Evolutionary conservation across 2,113 vertebrate species (phyloP), one percentile per base, ranked within the genome.

Genomic region (Jacana jacana): DNA sequence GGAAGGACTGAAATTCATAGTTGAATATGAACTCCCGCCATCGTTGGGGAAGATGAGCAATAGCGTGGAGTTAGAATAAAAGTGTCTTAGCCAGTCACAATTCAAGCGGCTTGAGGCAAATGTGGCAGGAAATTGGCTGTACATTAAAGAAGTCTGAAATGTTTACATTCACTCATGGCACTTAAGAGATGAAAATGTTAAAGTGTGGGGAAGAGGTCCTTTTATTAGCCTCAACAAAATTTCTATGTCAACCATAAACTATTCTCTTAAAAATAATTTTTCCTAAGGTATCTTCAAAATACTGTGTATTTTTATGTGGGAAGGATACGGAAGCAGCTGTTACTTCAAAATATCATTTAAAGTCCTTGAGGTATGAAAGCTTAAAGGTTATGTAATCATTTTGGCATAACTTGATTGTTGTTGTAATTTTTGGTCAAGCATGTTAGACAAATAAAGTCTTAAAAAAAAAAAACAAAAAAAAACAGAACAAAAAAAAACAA

Each of bases 391-490:
- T 97, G 97, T 97, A 95, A 91, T 97, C 97, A 95, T 97, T 97
- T 94, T 95, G 96, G 95, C 97, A 97, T 97, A 97, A 97, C 88
- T 97, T 96, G 97, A 95, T 96, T 93, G 97, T 98, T 97, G 98
- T 98, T 97, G 97, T 98, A 97, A 96, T 95, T 98, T 98, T 97
- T 96, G 93, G 97, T 98, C 98, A 97, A 98, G 98, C 98, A 98
- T 98, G 98, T 98, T 97, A 97, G 97, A 98, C 64, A 78, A 97
- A 98, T 98, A 98, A 98, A 98, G 96, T 97, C 96, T 98, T 95
- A 92, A 95, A 97, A 97, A 95, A 97, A 95, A 22, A 2, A 54
- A 24, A 19, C 11, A 9, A 23, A 9, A 17, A 17, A 24, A 33
- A 18, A n/a, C 15, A n/a, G n/a, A 24, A 19, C 11, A 9, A 23